phyloP scores from a whole-genome alignment of 1,140 invertebrate species.

The Diachasma alloeum region DNA sequence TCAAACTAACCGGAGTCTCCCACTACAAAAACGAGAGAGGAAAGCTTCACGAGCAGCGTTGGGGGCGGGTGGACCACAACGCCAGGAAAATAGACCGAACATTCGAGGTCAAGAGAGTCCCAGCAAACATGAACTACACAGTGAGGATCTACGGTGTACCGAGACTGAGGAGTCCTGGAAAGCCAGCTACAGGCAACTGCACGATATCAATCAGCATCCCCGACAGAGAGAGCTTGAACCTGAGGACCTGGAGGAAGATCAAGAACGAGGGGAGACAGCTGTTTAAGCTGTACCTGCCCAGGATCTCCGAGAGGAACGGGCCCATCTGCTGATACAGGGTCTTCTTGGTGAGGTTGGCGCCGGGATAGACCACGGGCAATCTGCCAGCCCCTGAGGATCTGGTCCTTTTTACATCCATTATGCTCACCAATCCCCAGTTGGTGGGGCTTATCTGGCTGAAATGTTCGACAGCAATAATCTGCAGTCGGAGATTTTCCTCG shows the following conservation, averaged over 20 bases:
- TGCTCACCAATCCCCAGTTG: constrained; percentile 70
- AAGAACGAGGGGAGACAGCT: constrained; percentile 73
- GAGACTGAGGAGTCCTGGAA: constrained; percentile 73
- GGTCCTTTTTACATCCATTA: constrained; percentile 74
- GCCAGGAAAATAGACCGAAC: constrained; percentile 65
- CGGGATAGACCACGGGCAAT: constrained; percentile 71
- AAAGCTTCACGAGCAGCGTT: constrained; percentile 63
- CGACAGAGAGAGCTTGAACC: constrained; percentile 70
- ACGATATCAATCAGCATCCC: constrained; percentile 76
- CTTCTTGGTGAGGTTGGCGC: constrained; percentile 76
- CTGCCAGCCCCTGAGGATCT: constrained; percentile 75
- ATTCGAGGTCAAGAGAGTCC: constrained; percentile 71
- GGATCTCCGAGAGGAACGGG: constrained; percentile 84
- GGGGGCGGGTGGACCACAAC: constrained; percentile 69
- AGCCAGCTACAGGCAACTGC: constrained; percentile 69
- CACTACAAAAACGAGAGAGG: constrained; percentile 70
- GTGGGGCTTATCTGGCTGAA: constrained; percentile 84
- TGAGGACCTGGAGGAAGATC: constrained; percentile 77
- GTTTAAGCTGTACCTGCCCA: constrained; percentile 76
- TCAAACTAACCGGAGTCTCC: constrained; percentile 70
- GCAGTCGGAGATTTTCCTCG: constrained; percentile 72
- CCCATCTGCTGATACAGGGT: constrained; percentile 87
- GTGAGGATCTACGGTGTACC: constrained; percentile 73
- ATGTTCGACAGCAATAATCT: constrained; percentile 74
- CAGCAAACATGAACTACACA: constrained; percentile 83